Evolutionary conservation across 2,888 invertebrate genomes (phyloP).

Genomic region (Monoplex corrugatus): DNA sequence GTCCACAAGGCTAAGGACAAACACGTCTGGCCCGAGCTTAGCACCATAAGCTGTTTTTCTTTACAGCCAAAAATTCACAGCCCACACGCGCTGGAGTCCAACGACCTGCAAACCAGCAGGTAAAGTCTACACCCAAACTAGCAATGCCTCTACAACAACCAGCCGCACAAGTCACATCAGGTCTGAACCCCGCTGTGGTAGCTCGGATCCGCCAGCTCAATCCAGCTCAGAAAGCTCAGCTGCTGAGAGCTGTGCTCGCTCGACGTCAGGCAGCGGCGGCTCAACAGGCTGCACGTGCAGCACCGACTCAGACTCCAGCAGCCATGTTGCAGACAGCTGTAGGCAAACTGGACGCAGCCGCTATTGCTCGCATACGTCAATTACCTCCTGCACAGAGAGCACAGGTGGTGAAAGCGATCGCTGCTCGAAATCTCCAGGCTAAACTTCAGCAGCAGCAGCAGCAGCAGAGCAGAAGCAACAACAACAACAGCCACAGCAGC

Average conservation of each 20-base stretch:
- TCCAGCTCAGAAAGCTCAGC: not conserved
- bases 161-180: too few relatives aligned
- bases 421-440: not conserved
- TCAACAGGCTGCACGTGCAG: not conserved
- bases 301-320: not conserved
- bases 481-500: slow-evolving; percentile 9
- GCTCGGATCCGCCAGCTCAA: not conserved
- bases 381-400: not conserved
- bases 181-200: not conserved
- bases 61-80: too few relatives aligned
- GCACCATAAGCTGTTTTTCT: too few relatives aligned
- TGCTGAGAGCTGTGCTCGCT: not conserved
- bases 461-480: slow-evolving; percentile 5
- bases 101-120: too few relatives aligned
- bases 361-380: not conserved
- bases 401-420: not conserved
- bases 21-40: too few relatives aligned
- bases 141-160: too few relatives aligned
- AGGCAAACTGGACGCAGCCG: not conserved
- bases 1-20: too few relatives aligned
- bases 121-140: too few relatives aligned
- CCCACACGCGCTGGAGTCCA: too few relatives aligned
- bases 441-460: slow-evolving; percentile 18
- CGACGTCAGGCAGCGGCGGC: not conserved
- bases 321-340: not conserved